Conservation (phyloP, 2,797 vertebrate genomes). For the Ataeniobius toweri region DNA sequence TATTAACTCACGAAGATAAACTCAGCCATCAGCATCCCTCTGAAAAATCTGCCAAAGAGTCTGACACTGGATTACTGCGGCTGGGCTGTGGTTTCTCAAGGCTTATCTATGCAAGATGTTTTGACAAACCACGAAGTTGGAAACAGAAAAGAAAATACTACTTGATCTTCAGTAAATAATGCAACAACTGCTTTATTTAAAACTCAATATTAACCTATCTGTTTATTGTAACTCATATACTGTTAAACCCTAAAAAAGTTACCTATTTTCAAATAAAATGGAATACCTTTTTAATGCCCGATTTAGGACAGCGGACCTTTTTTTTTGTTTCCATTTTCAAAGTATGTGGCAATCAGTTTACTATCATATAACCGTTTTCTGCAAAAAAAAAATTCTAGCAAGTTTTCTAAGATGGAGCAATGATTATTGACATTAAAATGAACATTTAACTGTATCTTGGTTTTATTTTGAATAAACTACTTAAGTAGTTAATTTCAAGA, state of each 20-base stretch:
- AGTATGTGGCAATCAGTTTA: neutral
- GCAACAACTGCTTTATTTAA: conserved; percentile 31
- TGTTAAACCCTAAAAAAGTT: neutral
- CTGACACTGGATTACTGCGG: conserved; percentile 61
- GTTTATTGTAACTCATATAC: neutral
- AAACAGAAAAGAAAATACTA: conserved; percentile 38
- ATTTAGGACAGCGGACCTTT: neutral
- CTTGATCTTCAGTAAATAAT: conserved; percentile 30
- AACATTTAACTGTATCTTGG: neutral
- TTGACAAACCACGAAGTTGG: conserved; percentile 45
- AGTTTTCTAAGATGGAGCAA: neutral
- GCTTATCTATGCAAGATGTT: conserved; percentile 59
- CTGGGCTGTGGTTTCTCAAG: conserved; percentile 53
- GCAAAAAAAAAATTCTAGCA: too few species aligned
- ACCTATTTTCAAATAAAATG: neutral
- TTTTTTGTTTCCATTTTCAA: neutral
- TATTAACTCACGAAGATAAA: conserved; percentile 59
- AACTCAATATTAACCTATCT: conserved; percentile 20
- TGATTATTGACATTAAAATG: neutral
- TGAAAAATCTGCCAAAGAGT: conserved; percentile 47
- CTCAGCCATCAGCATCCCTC: conserved; percentile 49
- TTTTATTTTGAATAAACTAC: neutral
- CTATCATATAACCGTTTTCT: neutral
- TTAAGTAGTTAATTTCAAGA: neutral
- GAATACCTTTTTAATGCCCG: neutral